These are phyloP conservation scores for Xyliphius kryptos DNA, from an alignment of 2,113 vertebrate species.

Conservation along the genomic window DNA sequence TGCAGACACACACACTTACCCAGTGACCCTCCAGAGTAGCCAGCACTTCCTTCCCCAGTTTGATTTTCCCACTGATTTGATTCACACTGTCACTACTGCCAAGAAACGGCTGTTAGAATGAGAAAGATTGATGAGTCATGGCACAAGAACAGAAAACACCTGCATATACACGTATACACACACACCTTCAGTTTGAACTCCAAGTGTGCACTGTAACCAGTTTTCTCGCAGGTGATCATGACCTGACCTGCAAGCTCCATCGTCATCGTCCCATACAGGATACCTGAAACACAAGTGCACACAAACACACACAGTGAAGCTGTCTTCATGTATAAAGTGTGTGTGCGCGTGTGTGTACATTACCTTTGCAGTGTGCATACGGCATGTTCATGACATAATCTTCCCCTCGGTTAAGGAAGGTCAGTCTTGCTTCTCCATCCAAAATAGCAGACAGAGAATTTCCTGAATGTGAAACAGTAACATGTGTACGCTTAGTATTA, in stretches of 20 bases:
- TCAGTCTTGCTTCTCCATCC: constrained; percentile 89
- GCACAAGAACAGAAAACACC: too few species aligned
- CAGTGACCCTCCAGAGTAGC: constrained; percentile 93
- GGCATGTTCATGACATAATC: constrained; percentile 98
- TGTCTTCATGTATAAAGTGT: background rate
- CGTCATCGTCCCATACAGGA: constrained; percentile 96
- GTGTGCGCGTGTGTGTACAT: background rate
- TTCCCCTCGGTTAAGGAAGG: constrained; percentile 91
- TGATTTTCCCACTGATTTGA: constrained; percentile 92
- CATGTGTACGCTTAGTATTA: too few species aligned
- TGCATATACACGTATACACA: too few species aligned
- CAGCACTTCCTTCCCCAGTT: constrained; percentile 94
- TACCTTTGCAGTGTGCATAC: constrained; percentile 98
- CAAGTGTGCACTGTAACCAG: constrained; percentile 89
- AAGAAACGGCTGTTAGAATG: constrained; percentile 82
- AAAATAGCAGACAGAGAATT: constrained; percentile 95
- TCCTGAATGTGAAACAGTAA: too few species aligned
- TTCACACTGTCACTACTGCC: constrained; percentile 93
- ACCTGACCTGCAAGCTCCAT: constrained; percentile 90
- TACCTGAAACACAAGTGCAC: constrained; percentile 65
- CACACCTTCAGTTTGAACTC: constrained; percentile 97
- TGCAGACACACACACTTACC: constrained; percentile 65
- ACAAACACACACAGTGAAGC: constrained; percentile 4
- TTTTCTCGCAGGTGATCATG: constrained; percentile 91
- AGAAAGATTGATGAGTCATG: too few species aligned